Evolutionary conservation across 2,888 invertebrate species (phyloP), one percentile per base, ranked within the genome.

Genomic region (Exocentrus adspersus): DNA sequence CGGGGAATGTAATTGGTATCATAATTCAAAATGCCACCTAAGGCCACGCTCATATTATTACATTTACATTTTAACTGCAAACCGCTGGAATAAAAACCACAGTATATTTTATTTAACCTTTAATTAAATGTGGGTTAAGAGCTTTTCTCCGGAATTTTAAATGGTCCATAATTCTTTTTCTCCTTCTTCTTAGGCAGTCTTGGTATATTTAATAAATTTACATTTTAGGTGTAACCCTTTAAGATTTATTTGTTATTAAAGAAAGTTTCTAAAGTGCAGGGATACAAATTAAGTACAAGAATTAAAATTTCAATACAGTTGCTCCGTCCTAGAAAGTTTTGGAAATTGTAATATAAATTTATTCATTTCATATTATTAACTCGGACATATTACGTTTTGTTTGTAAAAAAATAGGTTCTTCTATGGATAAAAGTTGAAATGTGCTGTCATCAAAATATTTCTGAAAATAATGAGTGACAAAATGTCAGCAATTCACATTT

Each of bases 31-130:
- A 57, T 61, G 66, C 68, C 70, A 71, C 74, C 72, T 73, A 72
- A 70, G 70, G 68, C 71, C 65, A 51, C 65, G 68, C 70, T 65
- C 60, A 65, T 70, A 74, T 75, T 72, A 75, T 76, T 75, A 74
- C 75, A 77, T 77, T 77, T 77, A 73, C 77, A 77, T 77, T 75
- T 75, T 69, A 75, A 73, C 72, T 73, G 75, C 60, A 69, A 66
- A 64, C 65, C 57, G 68, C 65, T 63, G 60, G 65, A 58, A 63
- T 71, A 73, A 73, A 75, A 75, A 73, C 72, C 70, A 70, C 72
- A 62, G 74, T 75, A 75, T 73, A 74, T 75, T 76, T 75, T 74
- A 75, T 73, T 75, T 74, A 68, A 65, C 58, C 64, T 70, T 75
- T 77, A 73, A 77, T 75, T 75, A 77, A 77, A 77, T 73, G 69